Evolutionary conservation across 2,113 vertebrate species (phyloP), one percentile per base, ranked within the genome.

Genomic region (Sander vitreus): DNA sequence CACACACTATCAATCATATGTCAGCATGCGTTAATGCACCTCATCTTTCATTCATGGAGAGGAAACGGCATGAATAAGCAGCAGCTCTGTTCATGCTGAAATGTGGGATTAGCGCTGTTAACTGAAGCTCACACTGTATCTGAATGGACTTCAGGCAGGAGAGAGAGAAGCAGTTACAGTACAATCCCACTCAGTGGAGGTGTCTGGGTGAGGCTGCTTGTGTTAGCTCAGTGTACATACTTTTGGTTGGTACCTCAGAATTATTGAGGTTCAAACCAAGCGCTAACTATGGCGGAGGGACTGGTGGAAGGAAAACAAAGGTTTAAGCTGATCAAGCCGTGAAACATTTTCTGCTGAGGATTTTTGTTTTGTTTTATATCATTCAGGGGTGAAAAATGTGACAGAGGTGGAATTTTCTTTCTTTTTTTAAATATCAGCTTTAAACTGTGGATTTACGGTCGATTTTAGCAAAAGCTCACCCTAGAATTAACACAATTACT

Each of bases 31-130:
- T 75, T 91, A 92, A 88, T 84, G 85, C 83, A 82, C 69, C 87
- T 86, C 88, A 85, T 92, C 83, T 84, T 89, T 92, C 90, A 92
- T 89, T 91, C 80, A 83, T 69, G 59, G 72, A 57, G 78, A 76
- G 73, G 85, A 89, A 91, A 63, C 43, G 15, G 70, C 68, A 69
- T 69, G 78, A 83, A 86, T 58, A 78, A 83, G 84, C 69, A 71
- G 16, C 85, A 47, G 77, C 70, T 68, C 68, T 43, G 83, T 60
- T 74, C 45, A 10, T 69, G 72, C 63, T 76, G 71, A 86, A 82
- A 74, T 30, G 75, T 75, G 69, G 81, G 81, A 80, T 86, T 66
- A 84, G 70, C 23, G 10, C 33, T 36, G 71, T 78, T 78, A 64
- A 66, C 59, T 64, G 47, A 76, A 68, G 12, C 43, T 36, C 16